Evolutionary conservation across 2,888 invertebrate genomes (phyloP).

Genomic region (Eulithis prunata): DNA sequence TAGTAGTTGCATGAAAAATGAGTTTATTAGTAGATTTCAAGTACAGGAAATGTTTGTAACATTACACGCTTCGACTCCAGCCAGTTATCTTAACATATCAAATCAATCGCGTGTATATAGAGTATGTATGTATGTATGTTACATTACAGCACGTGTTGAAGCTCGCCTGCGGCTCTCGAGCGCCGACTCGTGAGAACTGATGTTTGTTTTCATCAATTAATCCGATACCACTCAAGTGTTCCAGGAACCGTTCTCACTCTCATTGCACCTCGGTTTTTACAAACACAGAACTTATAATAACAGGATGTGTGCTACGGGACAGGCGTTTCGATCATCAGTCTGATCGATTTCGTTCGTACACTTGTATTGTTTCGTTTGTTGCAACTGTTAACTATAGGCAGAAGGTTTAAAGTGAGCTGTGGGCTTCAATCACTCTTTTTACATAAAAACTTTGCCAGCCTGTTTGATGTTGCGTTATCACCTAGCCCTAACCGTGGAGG

Average conservation of each 20-base stretch:
- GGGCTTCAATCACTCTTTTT: too few relatives aligned
- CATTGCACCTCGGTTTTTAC: background rate
- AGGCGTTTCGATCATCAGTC: background rate
- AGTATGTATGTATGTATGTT: too few relatives aligned
- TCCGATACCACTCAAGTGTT: constrained; percentile 16
- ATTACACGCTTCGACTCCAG: constrained; percentile 6
- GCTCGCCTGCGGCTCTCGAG: constrained; percentile 1
- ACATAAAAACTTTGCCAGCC: too few relatives aligned
- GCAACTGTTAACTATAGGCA: too few relatives aligned
- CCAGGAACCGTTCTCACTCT: constrained; percentile 10
- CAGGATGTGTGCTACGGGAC: background rate
- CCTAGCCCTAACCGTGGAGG: too few relatives aligned
- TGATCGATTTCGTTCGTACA: background rate
- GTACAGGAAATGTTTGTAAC: constrained; percentile 21
- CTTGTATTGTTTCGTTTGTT: too few relatives aligned
- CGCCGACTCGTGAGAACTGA: background rate
- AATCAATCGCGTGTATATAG: background rate
- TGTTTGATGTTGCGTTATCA: too few relatives aligned
- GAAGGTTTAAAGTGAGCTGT: too few relatives aligned
- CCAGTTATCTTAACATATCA: too few relatives aligned
- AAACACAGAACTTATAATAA: background rate
- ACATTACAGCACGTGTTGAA: constrained; percentile 4
- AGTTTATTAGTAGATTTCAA: constrained; percentile 3
- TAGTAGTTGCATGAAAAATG: background rate
- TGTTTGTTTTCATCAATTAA: constrained; percentile 21